Evolutionary conservation across 2,888 invertebrate genomes (phyloP).

Genomic region (Drosophila histrio): DNA sequence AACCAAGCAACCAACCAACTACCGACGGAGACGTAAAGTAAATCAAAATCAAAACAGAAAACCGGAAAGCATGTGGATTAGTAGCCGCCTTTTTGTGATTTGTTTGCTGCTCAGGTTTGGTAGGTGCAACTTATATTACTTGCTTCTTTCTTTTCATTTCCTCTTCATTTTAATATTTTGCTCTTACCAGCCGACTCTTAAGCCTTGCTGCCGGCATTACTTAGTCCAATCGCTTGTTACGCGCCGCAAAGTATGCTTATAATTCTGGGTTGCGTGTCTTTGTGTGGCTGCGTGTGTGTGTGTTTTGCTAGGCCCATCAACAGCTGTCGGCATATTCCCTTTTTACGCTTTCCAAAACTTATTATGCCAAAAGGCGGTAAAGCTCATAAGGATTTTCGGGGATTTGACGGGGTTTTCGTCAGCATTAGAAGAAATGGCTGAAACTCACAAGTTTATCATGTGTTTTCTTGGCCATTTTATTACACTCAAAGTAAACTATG

Average conservation of each 20-base stretch:
- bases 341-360: constrained; percentile 54
- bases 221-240: constrained; percentile 42
- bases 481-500: background rate
- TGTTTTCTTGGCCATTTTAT: background rate
- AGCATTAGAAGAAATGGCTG: background rate
- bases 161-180: background rate
- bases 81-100: constrained; percentile 83
- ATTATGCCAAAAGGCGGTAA: constrained; percentile 61
- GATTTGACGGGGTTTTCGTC: constrained; percentile 32
- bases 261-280: constrained; percentile 14
- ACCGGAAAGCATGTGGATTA: constrained; percentile 84
- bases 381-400: constrained; percentile 47
- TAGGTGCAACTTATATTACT: constrained; percentile 68
- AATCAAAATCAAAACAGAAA: constrained; percentile 74
- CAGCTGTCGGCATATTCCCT: constrained; percentile 69
- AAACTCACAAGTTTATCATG: background rate
- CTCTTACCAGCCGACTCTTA: constrained; percentile 39
- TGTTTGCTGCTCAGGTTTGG: constrained; percentile 83
- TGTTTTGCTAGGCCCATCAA: constrained; percentile 53
- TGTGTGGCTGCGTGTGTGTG: constrained; percentile 24
- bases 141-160: background rate
- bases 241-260: constrained; percentile 60
- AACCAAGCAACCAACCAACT: constrained; percentile 25
- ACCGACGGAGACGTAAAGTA: constrained; percentile 30
- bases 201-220: constrained; percentile 54